Base-by-base conservation (phyloP, 2,797 vertebrate genomes). In the Crypturellus tataupa region DNA sequence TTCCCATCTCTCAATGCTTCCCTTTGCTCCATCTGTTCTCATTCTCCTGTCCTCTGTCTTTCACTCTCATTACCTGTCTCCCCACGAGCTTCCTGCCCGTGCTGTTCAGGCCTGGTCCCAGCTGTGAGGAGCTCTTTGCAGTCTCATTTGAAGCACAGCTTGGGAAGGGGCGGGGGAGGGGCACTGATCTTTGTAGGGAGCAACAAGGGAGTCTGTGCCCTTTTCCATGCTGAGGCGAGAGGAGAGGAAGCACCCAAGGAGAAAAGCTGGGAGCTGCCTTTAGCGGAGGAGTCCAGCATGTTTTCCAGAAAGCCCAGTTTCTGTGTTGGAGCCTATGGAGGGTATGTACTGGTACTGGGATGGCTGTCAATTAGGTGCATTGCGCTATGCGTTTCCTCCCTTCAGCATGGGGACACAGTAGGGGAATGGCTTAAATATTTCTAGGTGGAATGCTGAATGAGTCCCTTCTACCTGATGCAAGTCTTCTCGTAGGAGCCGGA, bases 271-370 rank as follows among this genome's bases (percentile, higher is more conserved):
- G 53, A 86, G 87, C 77, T 82, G 85, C 62, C 53, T 73, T 27
- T 63, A 46, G 77, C 86, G 67, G 37, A 91, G 75, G 78, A 31
- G 47, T 6, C 19, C 88, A 37, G 70, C 49, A 96, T 97, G 97
- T 94, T 90, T 87, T 92, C 96, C 85, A 87, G 46, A 87, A 91
- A 96, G 80, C 81, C 7, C 29, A 84, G 90, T 69, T 89, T 71
- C 82, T 87, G 83, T 5, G 87, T 89, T 13, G 94, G 85, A 53
- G 89, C 92, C 51, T 58, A 95, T 73, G 72, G 83, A 87, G 86
- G 78, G 97, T 97, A 94, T 6, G 97, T 97, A 86, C 58, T 1
- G 64, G 27, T 10, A 24, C 24, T 10, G 44, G 27, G 3, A 3
- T 31, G 59, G 46, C 29, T 59, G 65, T 55, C 29, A 37, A 42